These are phyloP conservation scores for Drosophila mayri DNA, from an alignment of 1,140 invertebrate genomes.

Conservation along the genomic window DNA sequence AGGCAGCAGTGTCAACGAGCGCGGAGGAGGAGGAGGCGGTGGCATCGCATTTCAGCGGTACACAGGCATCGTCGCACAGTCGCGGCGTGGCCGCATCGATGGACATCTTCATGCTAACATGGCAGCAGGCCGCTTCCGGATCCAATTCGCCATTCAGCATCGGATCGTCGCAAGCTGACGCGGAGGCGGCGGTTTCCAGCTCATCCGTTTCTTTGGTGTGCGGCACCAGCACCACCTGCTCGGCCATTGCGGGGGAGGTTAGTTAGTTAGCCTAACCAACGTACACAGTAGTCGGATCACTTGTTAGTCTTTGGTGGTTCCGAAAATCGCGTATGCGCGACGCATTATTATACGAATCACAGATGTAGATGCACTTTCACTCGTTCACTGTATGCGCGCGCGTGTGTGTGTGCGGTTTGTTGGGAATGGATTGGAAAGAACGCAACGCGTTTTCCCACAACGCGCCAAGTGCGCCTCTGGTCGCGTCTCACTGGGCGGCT, in stretches of 20 bases:
- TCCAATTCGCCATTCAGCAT: constrained; percentile 65
- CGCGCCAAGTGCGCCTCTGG: constrained; percentile 61
- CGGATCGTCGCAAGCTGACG: constrained; percentile 21
- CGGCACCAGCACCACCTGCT: constrained; percentile 62
- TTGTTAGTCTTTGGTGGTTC: constrained; percentile 71
- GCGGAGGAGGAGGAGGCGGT: neutral
- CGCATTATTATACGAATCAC: constrained; percentile 82
- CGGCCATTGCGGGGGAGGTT: constrained; percentile 45
- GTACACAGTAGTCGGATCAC: constrained; percentile 42
- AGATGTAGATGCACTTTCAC: constrained; percentile 79
- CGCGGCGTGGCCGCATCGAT: constrained; percentile 59
- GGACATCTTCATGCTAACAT: constrained; percentile 73
- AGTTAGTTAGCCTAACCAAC: constrained; percentile 22
- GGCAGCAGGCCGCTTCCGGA: constrained; percentile 65
- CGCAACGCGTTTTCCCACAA: constrained; percentile 67
- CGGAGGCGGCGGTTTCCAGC: constrained; percentile 17
- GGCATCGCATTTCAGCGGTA: constrained; percentile 35
- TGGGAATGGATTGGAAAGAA: constrained; percentile 71
- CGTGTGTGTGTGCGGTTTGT: constrained; percentile 47
- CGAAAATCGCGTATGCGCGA: constrained; percentile 78
- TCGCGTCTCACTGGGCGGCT: constrained; percentile 25
- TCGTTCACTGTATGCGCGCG: constrained; percentile 61
- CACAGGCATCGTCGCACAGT: constrained; percentile 45
- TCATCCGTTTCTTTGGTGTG: constrained; percentile 61
- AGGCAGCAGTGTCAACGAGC: constrained; percentile 21